These are phyloP conservation scores for Campoletis raptor DNA, from an alignment of 2,888 invertebrate genomes.

Conservation along the genomic window DNA sequence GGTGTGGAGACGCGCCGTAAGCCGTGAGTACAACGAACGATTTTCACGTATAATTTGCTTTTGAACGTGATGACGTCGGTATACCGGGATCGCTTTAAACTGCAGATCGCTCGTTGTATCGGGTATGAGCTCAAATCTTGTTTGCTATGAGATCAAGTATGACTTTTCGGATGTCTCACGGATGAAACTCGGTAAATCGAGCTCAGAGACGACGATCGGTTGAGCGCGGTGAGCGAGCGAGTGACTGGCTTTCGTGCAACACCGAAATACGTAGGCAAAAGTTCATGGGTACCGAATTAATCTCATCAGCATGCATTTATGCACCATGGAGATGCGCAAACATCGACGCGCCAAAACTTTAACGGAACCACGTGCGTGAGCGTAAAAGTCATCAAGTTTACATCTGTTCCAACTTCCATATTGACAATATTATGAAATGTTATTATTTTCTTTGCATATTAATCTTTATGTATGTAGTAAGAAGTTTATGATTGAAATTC, in stretches of 20 bases:
- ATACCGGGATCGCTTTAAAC: background rate
- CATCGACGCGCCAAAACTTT: conserved; percentile 10
- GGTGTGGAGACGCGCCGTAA: too few species aligned
- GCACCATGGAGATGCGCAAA: conserved; percentile 9
- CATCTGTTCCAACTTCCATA: background rate
- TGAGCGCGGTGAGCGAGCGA: background rate
- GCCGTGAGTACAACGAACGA: too few species aligned
- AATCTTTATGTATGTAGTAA: background rate
- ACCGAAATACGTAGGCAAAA: conserved; percentile 42
- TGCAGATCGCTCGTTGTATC: conserved; percentile 10
- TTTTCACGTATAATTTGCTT: background rate
- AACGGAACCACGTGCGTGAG: background rate
- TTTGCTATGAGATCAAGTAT: conserved; percentile 49
- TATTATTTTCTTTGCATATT: background rate
- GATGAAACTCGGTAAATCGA: conserved; percentile 7
- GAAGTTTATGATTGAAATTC: background rate
- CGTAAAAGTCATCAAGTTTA: background rate
- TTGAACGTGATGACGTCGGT: background rate
- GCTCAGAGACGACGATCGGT: conserved; percentile 11
- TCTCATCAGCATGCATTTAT: conserved; percentile 55
- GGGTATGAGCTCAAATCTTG: conserved; percentile 34
- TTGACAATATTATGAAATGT: background rate
- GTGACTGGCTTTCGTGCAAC: conserved; percentile 43
- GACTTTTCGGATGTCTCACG: conserved; percentile 34
- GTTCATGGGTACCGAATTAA: conserved; percentile 54